Evolutionary conservation across 2,888 invertebrate genomes (phyloP).

Genomic region (Scelioninae gen. 1): DNA sequence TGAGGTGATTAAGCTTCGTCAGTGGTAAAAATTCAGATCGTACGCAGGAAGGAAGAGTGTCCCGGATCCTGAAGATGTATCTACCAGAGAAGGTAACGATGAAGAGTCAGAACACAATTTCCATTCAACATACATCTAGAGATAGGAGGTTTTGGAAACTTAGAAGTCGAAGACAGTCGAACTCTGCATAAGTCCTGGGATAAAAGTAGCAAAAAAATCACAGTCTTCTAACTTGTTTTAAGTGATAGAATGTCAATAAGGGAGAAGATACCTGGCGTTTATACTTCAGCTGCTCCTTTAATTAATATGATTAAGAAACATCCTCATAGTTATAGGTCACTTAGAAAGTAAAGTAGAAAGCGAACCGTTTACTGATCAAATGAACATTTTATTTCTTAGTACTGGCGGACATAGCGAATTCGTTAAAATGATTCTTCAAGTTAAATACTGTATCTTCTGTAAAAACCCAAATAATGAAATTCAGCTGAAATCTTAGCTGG

Average conservation of each 20-base stretch:
- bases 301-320: slow-evolving; percentile 32
- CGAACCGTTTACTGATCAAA: slow-evolving; percentile 26
- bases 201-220: slow-evolving; percentile 35
- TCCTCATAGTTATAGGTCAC: slow-evolving; percentile 46
- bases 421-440: too few species aligned
- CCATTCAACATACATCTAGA: slow-evolving; percentile 81
- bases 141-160: slow-evolving; percentile 83
- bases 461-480: too few species aligned
- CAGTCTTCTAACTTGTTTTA: slow-evolving; percentile 47
- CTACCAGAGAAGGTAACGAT: slow-evolving; percentile 77
- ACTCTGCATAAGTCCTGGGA: slow-evolving; percentile 75
- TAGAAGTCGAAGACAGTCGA: slow-evolving; percentile 80
- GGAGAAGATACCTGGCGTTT: slow-evolving; percentile 26
- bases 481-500: too few species aligned
- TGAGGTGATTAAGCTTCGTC: slow-evolving; percentile 81
- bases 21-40: slow-evolving; percentile 77
- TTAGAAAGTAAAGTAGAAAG: slow-evolving; percentile 40
- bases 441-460: too few species aligned
- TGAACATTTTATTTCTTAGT: slow-evolving; percentile 28
- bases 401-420: slow-evolving; percentile 3
- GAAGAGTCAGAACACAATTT: slow-evolving; percentile 80
- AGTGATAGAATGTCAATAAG: slow-evolving; percentile 50
- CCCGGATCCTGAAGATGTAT: slow-evolving; percentile 79
- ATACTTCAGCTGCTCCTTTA: slow-evolving; percentile 26
- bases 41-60: slow-evolving; percentile 79